Evolutionary conservation across 1,140 invertebrate genomes (phyloP), one percentile per base, ranked within the genome.

Genomic region (Helicoverpa armigera): DNA sequence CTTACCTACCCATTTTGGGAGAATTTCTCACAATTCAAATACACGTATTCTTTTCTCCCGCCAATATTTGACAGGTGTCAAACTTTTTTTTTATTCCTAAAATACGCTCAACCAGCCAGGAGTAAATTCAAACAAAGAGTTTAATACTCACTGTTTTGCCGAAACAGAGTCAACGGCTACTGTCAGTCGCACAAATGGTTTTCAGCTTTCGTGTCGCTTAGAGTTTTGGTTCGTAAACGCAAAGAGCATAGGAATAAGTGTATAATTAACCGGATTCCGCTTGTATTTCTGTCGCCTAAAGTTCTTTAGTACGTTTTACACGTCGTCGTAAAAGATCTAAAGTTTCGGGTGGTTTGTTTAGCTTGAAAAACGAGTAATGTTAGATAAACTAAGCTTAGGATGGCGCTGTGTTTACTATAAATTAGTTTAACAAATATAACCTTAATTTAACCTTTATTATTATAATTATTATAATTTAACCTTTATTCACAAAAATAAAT

Each of bases 191-290:
- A 58, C 16, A 58, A 58, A 43, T 43, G 7, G 16, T 11, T 56
- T 18, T 58, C 10, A 58, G 56, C 61, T 43, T 10, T 31, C 35
- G 13, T 9, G 31, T 43, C 31, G 61, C 61, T 43, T 58, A 23
- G 14, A 9, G 29, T 14, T 65, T 48, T 48, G 29, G 4, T 65
- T 43, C 10, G 29, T 23, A 58, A 58, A 43, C 14, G 61, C 61
- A 65, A 65, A 48, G 13, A 65, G 61, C 61, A 16, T 65, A 65
- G 35, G 35, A 65, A 65, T 48, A 65, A 48, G 61, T 65, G 61
- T 65, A 65, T 65, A 65, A 65, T 43, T 65, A 65, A 65, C 61
- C 14, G 35, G 61, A 14, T 35, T 4, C 61, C 3, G 31, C 5
- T 35, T 63, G 13, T 43, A 31, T n/a, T 14, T 7, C 10, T 29